phyloP scores from a whole-genome alignment of 2,797 vertebrate genomes.

The Podarcis siculus region DNA sequence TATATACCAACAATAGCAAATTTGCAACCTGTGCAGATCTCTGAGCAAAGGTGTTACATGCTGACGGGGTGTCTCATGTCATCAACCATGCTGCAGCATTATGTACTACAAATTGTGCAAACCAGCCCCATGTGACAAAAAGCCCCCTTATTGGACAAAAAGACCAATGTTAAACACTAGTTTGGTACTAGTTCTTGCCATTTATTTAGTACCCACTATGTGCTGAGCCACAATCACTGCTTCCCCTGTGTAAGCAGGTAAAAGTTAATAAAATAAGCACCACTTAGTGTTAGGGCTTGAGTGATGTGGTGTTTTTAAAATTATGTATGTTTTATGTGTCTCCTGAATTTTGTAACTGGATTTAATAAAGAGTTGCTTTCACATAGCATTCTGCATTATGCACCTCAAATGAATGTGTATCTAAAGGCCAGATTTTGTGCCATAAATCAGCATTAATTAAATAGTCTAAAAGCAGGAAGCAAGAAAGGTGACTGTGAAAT shows the following conservation, averaged over 20 bases:
- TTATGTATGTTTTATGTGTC: not conserved
- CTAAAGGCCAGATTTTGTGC: conserved; percentile 4
- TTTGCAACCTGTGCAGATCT: too few relatives aligned
- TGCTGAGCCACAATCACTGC: not conserved
- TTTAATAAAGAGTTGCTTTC: not conserved
- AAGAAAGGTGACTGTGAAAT: conserved; percentile 28
- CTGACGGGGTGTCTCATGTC: too few relatives aligned
- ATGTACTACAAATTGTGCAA: too few relatives aligned
- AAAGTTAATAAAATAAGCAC: not conserved
- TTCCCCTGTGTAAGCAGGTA: not conserved
- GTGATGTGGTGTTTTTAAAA: not conserved
- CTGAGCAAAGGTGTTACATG: too few relatives aligned
- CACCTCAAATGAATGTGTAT: not conserved
- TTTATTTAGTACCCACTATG: not conserved
- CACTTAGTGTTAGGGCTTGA: not conserved
- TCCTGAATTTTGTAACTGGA: not conserved
- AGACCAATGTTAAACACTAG: not conserved
- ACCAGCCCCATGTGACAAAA: too few relatives aligned
- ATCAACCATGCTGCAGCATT: too few relatives aligned
- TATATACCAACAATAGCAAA: too few relatives aligned
- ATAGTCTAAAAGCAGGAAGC: conserved; percentile 27
- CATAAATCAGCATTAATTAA: conserved; percentile 59
- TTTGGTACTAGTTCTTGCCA: not conserved
- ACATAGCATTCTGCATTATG: not conserved
- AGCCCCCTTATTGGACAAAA: not conserved